Base-by-base conservation (phyloP, 2,797 vertebrate species). In the Liparis tanakae region DNA sequence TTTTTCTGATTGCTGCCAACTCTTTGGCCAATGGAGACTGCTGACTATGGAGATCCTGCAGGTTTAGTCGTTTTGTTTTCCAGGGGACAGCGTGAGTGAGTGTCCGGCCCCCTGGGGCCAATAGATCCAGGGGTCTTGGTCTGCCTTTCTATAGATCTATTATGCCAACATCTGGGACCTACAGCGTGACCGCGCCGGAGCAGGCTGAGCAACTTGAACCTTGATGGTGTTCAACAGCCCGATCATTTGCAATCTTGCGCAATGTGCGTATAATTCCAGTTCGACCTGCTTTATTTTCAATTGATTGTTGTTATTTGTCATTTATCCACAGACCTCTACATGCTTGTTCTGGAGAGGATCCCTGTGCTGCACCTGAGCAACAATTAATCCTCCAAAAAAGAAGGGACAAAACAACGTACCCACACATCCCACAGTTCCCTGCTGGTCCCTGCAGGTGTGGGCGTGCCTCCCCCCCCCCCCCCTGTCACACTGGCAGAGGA, bases 401-500 rank as follows among this genome's bases (percentile, higher is more conserved):
- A 30, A 30, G 25, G 25, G 2, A 30, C 2, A 58, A 37, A 33
- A 36, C 33, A 7, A 57, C 17, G 17, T 10, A 33, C 6, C 17
- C 36, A 50, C 55, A 56, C 12, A 25, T 70, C 53, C 60, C 51
- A 60, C 57, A 41, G 59, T 65, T 58, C 54, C 54, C 34, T 25
- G 61, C 65, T 61, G 72, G 59, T 75, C 56, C 50, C 74, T 79
- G 70, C 55, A 64, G 76, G 69, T 70, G 55, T 78, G 71, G 62
- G 62, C 30, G 56, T 79, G 71, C 25, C 25, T 30, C 59, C 72
- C 83, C 53, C 20, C 72, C 83, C 53, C 20, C 58, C 79, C 78
- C 56, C 79, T 78, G 78, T 88, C 89, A 91, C 89, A 88, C 90
- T 92, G 91, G 92, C 91, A 91, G 82, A 87, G 59, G 74, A 81